phyloP scores from a whole-genome alignment of 2,113 vertebrate genomes.

The Ophiodon elongatus region DNA sequence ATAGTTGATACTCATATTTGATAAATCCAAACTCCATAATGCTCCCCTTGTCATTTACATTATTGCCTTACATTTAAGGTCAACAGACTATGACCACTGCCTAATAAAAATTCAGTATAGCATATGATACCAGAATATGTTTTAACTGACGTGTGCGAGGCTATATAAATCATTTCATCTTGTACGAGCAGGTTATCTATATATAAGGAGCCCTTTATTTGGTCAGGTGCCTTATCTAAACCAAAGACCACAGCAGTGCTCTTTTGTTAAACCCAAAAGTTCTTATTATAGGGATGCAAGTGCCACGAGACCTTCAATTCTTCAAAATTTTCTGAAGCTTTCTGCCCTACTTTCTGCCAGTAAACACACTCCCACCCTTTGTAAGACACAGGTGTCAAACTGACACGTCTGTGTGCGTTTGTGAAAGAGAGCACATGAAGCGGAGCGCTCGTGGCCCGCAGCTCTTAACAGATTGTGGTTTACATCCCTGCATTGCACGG shows the following conservation, averaged over 20 bases:
- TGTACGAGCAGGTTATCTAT: slow-evolving; percentile 30
- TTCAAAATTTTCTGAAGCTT: slow-evolving; percentile 14
- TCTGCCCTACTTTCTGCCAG: slow-evolving; percentile 60
- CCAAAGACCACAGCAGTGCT: slow-evolving; percentile 69
- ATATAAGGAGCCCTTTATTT: slow-evolving; percentile 50
- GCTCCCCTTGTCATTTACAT: slow-evolving; percentile 49
- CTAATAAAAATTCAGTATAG: slow-evolving; percentile 41
- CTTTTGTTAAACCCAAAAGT: slow-evolving; percentile 50
- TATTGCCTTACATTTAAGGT: slow-evolving; percentile 64
- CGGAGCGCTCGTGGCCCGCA: slow-evolving; percentile 31
- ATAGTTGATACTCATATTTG: slow-evolving; percentile 68
- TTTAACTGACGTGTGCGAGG: slow-evolving; percentile 55
- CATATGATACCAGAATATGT: slow-evolving; percentile 46
- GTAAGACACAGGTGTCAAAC: slow-evolving; percentile 67
- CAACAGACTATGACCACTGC: slow-evolving; percentile 55
- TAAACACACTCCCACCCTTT: slow-evolving; percentile 37
- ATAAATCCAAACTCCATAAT: slow-evolving; percentile 61
- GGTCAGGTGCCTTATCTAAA: slow-evolving; percentile 75
- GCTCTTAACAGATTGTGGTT: slow-evolving; percentile 69
- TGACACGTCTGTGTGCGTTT: slow-evolving; percentile 62
- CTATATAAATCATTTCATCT: slow-evolving; percentile 42
- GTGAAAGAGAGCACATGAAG: slow-evolving; percentile 43
- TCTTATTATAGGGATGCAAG: slow-evolving; percentile 35
- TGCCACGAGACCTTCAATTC: slow-evolving; percentile 32
- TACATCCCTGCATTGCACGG: slow-evolving; percentile 53